Evolutionary conservation across 2,113 vertebrate species (phyloP).

Genomic region (Gobiocypris rarus): DNA sequence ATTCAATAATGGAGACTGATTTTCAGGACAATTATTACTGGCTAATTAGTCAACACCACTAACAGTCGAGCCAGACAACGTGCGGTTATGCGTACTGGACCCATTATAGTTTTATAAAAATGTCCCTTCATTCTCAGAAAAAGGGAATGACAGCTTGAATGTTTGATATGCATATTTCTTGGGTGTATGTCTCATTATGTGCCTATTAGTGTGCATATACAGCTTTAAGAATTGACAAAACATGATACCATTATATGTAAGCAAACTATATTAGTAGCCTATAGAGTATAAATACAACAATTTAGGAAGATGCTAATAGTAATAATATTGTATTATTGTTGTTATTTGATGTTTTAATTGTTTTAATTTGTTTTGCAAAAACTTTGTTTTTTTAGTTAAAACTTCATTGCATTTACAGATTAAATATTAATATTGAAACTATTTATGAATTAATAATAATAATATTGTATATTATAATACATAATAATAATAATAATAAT

Average conservation of each 20-base stretch:
- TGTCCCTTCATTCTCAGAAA: constrained; percentile 40
- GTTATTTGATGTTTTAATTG: not conserved
- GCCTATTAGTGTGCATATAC: constrained; percentile 42
- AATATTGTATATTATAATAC: no score
- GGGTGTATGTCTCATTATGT: constrained; percentile 46
- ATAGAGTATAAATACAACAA: not conserved
- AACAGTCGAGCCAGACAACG: constrained; percentile 34
- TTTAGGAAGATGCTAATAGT: not conserved
- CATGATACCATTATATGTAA: not conserved
- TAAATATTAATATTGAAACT: no score
- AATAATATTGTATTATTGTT: not conserved
- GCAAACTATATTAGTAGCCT: no score
- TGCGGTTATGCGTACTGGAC: constrained; percentile 21
- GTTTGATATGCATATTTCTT: constrained; percentile 59
- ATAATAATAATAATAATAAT: no score
- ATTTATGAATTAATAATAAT: no score
- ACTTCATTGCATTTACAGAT: no score
- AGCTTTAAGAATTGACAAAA: not conserved
- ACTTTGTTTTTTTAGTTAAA: not conserved
- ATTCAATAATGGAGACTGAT: constrained; percentile 61
- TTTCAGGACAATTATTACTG: constrained; percentile 64
- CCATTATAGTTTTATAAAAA: constrained; percentile 51
- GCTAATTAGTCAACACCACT: constrained; percentile 60
- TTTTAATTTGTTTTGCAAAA: not conserved
- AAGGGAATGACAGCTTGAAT: constrained; percentile 38